phyloP scores from a whole-genome alignment of 2,113 vertebrate species.

The Gallinago jamesoni region DNA sequence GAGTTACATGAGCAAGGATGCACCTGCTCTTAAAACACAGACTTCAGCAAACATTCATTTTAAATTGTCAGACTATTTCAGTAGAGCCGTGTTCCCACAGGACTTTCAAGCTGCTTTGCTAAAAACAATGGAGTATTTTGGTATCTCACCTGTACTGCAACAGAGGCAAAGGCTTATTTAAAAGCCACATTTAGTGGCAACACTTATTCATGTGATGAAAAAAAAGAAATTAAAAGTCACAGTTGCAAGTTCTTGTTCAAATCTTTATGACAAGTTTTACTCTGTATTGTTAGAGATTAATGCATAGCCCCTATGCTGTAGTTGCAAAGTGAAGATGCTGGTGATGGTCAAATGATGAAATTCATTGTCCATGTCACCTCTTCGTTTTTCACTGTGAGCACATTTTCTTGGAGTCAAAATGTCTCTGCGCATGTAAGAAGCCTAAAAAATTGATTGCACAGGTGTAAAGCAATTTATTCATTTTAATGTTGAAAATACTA shows the following conservation, averaged over 20 bases:
- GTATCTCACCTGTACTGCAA: not conserved
- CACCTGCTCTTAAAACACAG: conserved; percentile 17
- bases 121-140: not conserved
- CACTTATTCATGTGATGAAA: not conserved
- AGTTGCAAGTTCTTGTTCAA: not conserved
- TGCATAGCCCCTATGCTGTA: not conserved
- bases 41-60: not conserved
- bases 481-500: not conserved
- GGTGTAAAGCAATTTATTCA: not conserved
- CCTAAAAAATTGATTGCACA: not conserved
- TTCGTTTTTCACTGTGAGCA: not conserved
- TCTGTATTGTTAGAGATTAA: not conserved
- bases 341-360: not conserved
- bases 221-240: not conserved
- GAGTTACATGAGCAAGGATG: conserved; percentile 16
- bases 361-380: not conserved
- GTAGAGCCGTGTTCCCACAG: not conserved
- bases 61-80: not conserved
- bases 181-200: not conserved
- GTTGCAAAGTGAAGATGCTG: not conserved
- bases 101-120: not conserved
- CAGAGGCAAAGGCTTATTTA: not conserved
- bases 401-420: not conserved
- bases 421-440: not conserved
- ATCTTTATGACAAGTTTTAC: not conserved